Conservation (phyloP, 2,113 vertebrate species). For the Vicugna pacos region DNA sequence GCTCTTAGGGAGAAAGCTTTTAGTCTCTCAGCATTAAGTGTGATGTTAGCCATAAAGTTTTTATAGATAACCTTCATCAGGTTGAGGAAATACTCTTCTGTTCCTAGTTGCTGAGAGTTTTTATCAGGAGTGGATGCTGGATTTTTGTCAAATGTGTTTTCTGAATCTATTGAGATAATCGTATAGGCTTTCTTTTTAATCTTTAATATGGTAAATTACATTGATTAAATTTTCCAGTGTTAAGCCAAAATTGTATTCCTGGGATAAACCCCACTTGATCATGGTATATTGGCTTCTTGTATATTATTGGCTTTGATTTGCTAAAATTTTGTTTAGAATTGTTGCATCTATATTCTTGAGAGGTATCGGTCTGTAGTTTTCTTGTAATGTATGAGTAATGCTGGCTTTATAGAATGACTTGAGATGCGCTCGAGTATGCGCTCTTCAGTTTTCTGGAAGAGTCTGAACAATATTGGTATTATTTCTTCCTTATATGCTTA, state of each 20-base stretch:
- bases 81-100: not conserved
- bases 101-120: conserved; percentile 44
- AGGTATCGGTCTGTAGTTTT: not conserved
- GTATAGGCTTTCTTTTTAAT: conserved; percentile 35
- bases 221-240: not conserved
- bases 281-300: not conserved
- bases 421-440: not conserved
- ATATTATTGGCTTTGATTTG: not conserved
- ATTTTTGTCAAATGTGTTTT: conserved; percentile 15
- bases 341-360: not conserved
- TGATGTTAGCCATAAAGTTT: not conserved
- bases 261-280: not conserved
- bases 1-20: not conserved
- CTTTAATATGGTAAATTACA: conserved; percentile 27
- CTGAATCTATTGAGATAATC: not conserved
- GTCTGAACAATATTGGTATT: not conserved
- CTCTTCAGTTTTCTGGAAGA: conserved; percentile 35
- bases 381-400: not conserved
- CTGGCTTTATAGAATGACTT: not conserved
- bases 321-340: conserved; percentile 15
- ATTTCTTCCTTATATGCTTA: conserved; percentile 27
- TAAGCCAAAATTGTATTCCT: not conserved
- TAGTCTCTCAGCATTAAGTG: not conserved
- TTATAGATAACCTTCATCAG: not conserved
- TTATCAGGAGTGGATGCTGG: not conserved